Conservation (phyloP, 2,888 invertebrate genomes). For the Drosophila pseudotalamancana region DNA sequence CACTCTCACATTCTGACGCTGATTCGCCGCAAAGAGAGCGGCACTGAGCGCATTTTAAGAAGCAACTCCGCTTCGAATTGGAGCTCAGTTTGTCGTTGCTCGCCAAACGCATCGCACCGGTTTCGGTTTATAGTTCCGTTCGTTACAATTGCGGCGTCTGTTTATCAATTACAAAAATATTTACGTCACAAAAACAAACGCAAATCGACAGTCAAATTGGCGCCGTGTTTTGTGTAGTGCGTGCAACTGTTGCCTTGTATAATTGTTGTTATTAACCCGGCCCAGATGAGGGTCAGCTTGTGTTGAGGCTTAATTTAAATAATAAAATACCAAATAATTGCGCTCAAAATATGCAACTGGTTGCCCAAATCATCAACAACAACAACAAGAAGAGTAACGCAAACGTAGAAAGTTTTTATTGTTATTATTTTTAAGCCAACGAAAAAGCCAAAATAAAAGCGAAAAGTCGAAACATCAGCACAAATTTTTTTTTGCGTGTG, state of each 20-base stretch:
- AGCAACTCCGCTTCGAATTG: constrained; percentile 23
- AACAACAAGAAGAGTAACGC: constrained; percentile 46
- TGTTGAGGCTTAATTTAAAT: constrained; percentile 15
- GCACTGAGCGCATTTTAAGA: constrained; percentile 31
- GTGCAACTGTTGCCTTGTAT: constrained; percentile 19
- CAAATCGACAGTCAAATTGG: constrained; percentile 29
- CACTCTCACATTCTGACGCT: neutral
- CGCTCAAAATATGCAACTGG: constrained; percentile 50
- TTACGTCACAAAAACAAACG: constrained; percentile 11
- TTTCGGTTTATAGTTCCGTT: neutral
- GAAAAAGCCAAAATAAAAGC: constrained; percentile 48
- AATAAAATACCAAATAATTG: constrained; percentile 65
- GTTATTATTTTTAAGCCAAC: constrained; percentile 54
- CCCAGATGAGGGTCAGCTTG: constrained; percentile 15
- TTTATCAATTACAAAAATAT: constrained; percentile 25
- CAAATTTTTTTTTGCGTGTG: constrained; percentile 37
- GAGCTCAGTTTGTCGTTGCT: constrained; percentile 48
- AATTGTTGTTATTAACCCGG: constrained; percentile 55
- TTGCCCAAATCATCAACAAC: constrained; percentile 6
- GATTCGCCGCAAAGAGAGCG: constrained; percentile 24
- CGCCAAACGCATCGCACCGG: constrained; percentile 28
- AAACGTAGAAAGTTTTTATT: constrained; percentile 74
- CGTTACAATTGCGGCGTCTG: constrained; percentile 12
- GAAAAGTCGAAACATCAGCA: constrained; percentile 40
- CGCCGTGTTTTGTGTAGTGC: constrained; percentile 8